phyloP scores from a whole-genome alignment of 2,113 vertebrate genomes.

The Phalacrocorax carbo region DNA sequence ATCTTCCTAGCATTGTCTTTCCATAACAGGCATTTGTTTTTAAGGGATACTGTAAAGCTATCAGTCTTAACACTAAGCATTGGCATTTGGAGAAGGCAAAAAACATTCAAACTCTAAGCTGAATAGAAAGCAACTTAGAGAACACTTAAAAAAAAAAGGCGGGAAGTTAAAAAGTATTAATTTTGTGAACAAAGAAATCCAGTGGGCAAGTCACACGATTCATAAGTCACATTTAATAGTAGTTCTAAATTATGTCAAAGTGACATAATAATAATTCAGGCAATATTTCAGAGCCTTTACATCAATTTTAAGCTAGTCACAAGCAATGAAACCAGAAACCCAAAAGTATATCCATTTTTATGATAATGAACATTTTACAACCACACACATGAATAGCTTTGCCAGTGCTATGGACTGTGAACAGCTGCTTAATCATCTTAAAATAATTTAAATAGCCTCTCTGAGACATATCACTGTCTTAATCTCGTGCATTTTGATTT shows the following conservation, averaged over 20 bases:
- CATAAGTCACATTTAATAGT: neutral
- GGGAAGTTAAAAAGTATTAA: neutral
- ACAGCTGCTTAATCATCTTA: neutral
- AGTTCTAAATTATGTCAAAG: neutral
- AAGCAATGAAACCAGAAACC: neutral
- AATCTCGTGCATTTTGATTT: neutral
- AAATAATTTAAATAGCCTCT: neutral
- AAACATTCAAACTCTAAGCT: neutral
- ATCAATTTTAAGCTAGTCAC: neutral
- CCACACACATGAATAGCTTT: neutral
- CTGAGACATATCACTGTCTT: neutral
- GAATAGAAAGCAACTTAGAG: neutral
- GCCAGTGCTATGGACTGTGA: neutral
- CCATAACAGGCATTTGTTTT: neutral
- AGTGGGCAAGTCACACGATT: accelerated
- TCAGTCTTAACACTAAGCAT: neutral
- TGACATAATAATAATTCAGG: neutral
- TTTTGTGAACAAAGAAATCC: neutral
- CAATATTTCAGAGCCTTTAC: neutral
- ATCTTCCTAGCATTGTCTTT: neutral
- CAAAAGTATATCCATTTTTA: neutral
- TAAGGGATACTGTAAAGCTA: neutral
- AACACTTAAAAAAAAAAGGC: neutral
- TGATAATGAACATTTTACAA: neutral
- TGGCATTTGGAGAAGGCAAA: neutral